A percentile compares a stretch with the other conserved stretches of the same genome.
Conservation (phyloP, 2,113 vertebrate species). For the Poecile atricapillus region DNA sequence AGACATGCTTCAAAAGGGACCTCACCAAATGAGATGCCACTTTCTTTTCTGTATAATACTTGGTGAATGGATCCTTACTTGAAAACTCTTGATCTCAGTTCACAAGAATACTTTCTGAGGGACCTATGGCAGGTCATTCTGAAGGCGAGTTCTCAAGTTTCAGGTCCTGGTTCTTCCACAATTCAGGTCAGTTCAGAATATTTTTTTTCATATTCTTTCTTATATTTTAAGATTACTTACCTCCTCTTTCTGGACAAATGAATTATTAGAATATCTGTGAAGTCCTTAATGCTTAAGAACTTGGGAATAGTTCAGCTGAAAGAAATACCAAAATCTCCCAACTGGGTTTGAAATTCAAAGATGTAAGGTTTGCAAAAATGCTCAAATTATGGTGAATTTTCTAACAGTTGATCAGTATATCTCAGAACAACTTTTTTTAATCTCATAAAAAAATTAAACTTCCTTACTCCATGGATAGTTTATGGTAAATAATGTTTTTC, state of each 20-base stretch:
- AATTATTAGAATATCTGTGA: not conserved
- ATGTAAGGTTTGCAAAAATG: not conserved
- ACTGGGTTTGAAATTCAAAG: not conserved
- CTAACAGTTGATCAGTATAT: not conserved
- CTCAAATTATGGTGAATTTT: not conserved
- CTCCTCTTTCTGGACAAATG: not conserved
- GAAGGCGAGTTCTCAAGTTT: not conserved
- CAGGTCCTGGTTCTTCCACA: not conserved
- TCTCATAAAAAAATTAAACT: not conserved
- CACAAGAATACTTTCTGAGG: not conserved
- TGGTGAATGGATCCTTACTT: not conserved
- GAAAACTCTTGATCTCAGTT: conserved; percentile 18
- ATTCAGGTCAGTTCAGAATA: not conserved
- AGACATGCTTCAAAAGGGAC: not conserved
- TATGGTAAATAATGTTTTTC: not conserved
- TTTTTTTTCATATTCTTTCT: not conserved
- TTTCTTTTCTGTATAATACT: not conserved
- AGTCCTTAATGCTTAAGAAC: not conserved
- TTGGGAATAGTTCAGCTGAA: not conserved
- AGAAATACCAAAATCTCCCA: not conserved
- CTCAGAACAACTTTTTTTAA: not conserved
- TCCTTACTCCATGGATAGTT: not conserved
- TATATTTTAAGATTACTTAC: not conserved
- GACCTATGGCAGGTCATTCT: not conserved
- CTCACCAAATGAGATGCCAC: not conserved